These are phyloP conservation scores for Popillia japonica DNA, from an alignment of 1,140 invertebrate genomes.

Conservation along the genomic window DNA sequence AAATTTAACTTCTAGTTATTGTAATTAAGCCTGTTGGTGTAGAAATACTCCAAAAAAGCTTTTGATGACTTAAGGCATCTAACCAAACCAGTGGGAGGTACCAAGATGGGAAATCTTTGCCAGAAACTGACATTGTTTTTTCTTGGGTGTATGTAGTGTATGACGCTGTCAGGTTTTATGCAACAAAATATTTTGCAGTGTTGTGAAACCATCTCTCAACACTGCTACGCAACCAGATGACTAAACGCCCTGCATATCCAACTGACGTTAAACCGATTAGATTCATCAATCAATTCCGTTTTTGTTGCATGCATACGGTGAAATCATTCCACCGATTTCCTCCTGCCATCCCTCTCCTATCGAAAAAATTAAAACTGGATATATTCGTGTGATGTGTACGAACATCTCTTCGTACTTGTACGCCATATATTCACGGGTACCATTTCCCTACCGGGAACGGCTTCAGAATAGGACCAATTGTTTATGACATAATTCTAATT, in stretches of 20 bases:
- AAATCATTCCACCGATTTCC: background rate
- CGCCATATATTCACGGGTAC: slow-evolving; percentile 36
- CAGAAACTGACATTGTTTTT: no score
- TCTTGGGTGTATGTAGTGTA: no score
- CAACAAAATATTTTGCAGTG: no score
- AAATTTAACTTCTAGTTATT: no score
- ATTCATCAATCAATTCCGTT: slow-evolving; percentile 47
- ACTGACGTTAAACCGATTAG: slow-evolving; percentile 47
- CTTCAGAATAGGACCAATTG: slow-evolving; percentile 54
- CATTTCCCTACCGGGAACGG: slow-evolving; percentile 11
- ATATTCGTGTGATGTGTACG: background rate
- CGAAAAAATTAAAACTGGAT: background rate
- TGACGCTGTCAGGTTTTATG: no score
- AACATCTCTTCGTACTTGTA: background rate
- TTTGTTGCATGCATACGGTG: slow-evolving; percentile 17
- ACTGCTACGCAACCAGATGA: background rate
- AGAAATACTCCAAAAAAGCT: no score
- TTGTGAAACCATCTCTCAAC: background rate
- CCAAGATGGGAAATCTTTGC: no score
- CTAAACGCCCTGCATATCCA: slow-evolving; percentile 45
- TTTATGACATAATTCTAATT: slow-evolving; percentile 55
- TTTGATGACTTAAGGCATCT: no score
- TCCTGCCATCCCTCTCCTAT: background rate
- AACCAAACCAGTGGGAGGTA: no score
- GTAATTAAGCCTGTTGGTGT: no score